These are phyloP conservation scores for Cryptus viduatorius DNA, from an alignment of 2,888 invertebrate species.

Conservation along the genomic window DNA sequence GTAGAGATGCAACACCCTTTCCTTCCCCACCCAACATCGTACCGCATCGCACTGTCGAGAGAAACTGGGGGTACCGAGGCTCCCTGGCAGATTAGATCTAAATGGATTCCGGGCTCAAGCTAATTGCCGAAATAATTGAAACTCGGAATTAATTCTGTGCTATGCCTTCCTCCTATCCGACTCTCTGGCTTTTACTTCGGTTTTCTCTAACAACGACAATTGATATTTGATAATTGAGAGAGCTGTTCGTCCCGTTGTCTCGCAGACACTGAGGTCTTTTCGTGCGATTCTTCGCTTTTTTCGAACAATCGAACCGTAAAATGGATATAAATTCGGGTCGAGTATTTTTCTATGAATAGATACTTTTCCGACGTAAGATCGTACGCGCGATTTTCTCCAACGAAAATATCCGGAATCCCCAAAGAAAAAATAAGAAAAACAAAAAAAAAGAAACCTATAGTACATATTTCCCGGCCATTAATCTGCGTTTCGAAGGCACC, in stretches of 20 bases:
- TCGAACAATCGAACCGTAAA: constrained; percentile 30
- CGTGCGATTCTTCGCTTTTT: neutral
- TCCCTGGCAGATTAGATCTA: constrained; percentile 77
- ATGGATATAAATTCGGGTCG: constrained; percentile 32
- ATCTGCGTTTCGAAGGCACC: constrained; percentile 63
- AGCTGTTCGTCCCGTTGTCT: neutral
- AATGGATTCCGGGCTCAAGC: constrained; percentile 74
- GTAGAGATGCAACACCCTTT: neutral
- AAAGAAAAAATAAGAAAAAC: constrained; percentile 29
- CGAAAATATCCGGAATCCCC: constrained; percentile 65
- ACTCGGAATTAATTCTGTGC: constrained; percentile 75
- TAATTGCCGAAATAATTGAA: constrained; percentile 80
- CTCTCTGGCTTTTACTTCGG: constrained; percentile 4
- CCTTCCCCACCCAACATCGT: constrained; percentile 13
- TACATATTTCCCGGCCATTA: constrained; percentile 61
- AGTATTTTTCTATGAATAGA: constrained; percentile 8
- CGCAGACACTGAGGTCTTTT: neutral
- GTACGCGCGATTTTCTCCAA: constrained; percentile 36
- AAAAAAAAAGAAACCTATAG: constrained; percentile 37
- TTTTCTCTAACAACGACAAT: constrained; percentile 68
- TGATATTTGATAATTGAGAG: constrained; percentile 68
- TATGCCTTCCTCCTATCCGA: constrained; percentile 19
- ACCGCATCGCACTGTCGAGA: constrained; percentile 54
- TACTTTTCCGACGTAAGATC: constrained; percentile 34
- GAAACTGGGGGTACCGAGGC: constrained; percentile 57